These are phyloP conservation scores for Mormyrops boulengeri DNA, from an alignment of 2,797 vertebrate species.

Conservation along the genomic window DNA sequence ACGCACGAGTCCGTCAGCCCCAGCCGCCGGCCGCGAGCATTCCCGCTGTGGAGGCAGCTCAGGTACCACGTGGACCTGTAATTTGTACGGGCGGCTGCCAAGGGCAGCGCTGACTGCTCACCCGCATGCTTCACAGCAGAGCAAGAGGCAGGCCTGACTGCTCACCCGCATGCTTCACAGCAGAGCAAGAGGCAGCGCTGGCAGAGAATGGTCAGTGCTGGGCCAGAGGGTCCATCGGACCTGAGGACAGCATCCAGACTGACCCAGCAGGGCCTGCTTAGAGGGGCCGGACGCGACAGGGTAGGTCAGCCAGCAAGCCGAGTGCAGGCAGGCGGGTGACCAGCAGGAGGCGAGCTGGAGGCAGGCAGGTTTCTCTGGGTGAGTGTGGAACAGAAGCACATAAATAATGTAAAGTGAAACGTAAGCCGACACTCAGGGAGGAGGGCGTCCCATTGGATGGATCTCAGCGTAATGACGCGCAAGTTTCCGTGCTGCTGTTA, in stretches of 20 bases:
- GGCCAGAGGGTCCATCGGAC: background rate
- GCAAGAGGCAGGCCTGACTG: too few species aligned
- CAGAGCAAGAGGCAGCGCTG: too few species aligned
- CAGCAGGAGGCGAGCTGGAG: background rate
- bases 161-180: too few species aligned
- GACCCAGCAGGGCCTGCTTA: background rate
- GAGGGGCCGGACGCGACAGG: background rate
- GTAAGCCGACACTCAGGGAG: background rate
- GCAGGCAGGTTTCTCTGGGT: background rate
- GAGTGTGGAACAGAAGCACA: background rate
- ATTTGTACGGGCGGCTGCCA: background rate
- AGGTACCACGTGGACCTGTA: background rate
- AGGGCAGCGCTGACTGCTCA: background rate
- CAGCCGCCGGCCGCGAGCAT: too few species aligned
- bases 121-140: background rate
- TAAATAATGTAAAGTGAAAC: background rate
- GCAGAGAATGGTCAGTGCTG: background rate
- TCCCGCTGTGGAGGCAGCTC: too few species aligned
- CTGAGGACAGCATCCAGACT: background rate
- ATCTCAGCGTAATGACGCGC: background rate
- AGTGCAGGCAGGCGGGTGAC: background rate
- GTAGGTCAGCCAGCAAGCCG: background rate
- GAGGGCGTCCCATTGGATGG: background rate
- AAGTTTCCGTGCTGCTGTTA: background rate
- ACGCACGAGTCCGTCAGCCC: background rate